phyloP scores from a whole-genome alignment of 1,140 invertebrate genomes.

The Heliconius nattereri region DNA sequence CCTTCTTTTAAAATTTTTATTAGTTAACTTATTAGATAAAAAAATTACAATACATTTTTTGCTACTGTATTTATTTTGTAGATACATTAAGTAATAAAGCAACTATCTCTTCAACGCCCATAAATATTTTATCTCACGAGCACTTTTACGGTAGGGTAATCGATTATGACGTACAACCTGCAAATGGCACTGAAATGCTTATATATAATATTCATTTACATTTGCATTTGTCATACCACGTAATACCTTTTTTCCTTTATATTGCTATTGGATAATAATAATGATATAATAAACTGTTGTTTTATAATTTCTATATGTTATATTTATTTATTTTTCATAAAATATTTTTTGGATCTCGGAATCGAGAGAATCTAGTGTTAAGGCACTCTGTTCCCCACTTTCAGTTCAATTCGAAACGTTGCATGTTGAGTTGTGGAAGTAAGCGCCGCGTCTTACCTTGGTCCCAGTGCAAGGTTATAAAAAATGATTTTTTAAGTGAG shows the following conservation, averaged over 20 bases:
- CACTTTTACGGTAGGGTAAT: slow-evolving; percentile 31
- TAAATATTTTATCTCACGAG: slow-evolving; percentile 25
- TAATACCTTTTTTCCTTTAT: slow-evolving; percentile 10
- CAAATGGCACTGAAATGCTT: slow-evolving; percentile 36
- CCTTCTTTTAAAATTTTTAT: too few species aligned
- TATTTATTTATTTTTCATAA: too few species aligned
- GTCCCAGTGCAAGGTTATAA: too few species aligned
- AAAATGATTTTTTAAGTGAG: too few species aligned
- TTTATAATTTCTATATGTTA: not conserved
- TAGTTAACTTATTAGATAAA: not conserved
- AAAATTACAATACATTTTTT: not conserved
- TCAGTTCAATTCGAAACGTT: too few species aligned
- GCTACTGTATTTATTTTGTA: not conserved
- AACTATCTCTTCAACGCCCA: slow-evolving; percentile 15
- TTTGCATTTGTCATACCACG: slow-evolving; percentile 38
- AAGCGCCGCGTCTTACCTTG: too few species aligned
- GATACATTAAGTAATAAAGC: slow-evolving; percentile 11
- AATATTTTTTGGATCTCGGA: too few species aligned
- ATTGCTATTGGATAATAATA: not conserved
- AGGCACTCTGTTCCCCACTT: too few species aligned
- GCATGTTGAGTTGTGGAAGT: too few species aligned
- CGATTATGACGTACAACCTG: slow-evolving; percentile 33
- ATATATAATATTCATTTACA: slow-evolving; percentile 20
- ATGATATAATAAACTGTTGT: not conserved
- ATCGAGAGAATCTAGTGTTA: too few species aligned